A percentile compares a stretch with the other conserved stretches of the same genome.
Evolutionary conservation across 1,140 invertebrate genomes (phyloP).

Genomic region (Gyrodactylus bullatarudis): DNA sequence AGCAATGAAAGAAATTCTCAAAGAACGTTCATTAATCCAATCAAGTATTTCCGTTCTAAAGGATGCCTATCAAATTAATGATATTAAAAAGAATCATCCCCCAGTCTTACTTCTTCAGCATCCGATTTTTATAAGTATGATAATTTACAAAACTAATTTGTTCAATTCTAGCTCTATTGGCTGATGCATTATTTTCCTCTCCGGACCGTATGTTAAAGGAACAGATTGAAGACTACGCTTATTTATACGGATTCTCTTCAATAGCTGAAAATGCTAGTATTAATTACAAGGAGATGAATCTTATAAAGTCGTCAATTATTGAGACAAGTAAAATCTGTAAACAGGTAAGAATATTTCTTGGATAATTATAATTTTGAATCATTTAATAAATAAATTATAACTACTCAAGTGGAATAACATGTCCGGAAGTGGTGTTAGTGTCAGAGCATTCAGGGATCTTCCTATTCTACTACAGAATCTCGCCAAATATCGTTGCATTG

Average conservation of each 20-base stretch:
- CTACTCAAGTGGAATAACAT: not conserved
- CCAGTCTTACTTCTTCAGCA: not conserved
- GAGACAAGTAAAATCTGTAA: not conserved
- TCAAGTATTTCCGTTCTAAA: not conserved
- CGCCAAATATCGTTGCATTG: not conserved
- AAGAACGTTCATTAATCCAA: not conserved
- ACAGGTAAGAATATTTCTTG: not conserved
- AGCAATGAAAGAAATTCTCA: not conserved
- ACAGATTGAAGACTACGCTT: not conserved
- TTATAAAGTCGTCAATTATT: not conserved
- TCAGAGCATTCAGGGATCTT: not conserved
- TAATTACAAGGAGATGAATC: not conserved
- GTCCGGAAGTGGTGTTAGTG: not conserved
- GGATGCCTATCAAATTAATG: not conserved
- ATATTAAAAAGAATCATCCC: not conserved
- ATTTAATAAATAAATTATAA: not conserved
- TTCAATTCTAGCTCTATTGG: not conserved
- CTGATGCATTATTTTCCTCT: not conserved
- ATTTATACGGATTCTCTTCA: not conserved
- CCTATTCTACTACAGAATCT: not conserved
- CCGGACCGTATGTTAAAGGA: not conserved
- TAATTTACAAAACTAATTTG: not conserved
- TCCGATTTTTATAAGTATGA: not conserved
- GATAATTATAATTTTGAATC: not conserved
- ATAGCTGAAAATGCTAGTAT: not conserved